Evolutionary conservation across 2,888 invertebrate genomes (phyloP), one percentile per base, ranked within the genome.

Genomic region (Sepioteuthis lessoniana): DNA sequence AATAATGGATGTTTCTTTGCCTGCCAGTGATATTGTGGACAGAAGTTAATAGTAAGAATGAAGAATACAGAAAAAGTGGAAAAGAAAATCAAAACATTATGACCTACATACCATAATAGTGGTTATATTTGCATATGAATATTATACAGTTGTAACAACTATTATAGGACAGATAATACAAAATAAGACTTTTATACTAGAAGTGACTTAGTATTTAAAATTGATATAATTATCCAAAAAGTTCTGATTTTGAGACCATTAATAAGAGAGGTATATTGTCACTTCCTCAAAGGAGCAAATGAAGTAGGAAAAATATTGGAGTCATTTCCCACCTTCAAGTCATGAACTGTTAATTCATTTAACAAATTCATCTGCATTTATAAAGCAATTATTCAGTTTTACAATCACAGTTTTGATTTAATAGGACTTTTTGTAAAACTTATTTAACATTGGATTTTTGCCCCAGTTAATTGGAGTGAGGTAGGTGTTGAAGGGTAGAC

Each of bases 131-230:
- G 42, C 42, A 42, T 42, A 42, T 42, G 7, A 42, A 42, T 42
- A 5, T 42, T 42, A 42, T 42, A 42, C 42, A 42, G 7, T 7
- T 42, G 42, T 42, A 42, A 42, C 42, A 42, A 42, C 42, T 42
- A 42, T 42, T 42, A 42, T 42, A 42, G 42, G 7, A 42, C 42
- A 5, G 42, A 7, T 42, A 76, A 76, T 13, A 76, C n/a, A 76
- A 35, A 76, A 35, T 13, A 76, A 76, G 35, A n/a, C 13, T n/a
- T 76, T 76, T 35, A 76, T 35, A 35, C 76, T 76, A 35, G 16
- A n/a, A 76, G 35, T 76, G 76, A 76, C n/a, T 55, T 55, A 76
- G n/a, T 76, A 76, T 76, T 76, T 76, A n/a, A 76, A 76, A 76
- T n/a, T 16, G 35, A 76, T 76, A 13, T n/a, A n/a, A 13, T 35